phyloP scores from a whole-genome alignment of 2,113 vertebrate species.

The Caloenas nicobarica region DNA sequence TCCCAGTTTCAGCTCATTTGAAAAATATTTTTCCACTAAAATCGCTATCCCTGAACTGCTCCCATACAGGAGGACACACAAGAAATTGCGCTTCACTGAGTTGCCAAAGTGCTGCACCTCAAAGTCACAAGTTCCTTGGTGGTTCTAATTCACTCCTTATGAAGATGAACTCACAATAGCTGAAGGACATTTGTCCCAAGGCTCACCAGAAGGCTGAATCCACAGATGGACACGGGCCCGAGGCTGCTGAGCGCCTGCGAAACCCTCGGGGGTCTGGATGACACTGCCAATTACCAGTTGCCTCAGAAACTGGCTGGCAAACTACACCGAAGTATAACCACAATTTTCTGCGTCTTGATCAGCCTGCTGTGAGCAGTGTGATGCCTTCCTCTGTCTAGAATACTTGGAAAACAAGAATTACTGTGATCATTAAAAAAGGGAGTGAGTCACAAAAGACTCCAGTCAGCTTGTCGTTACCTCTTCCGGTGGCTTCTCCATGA shows the following conservation, averaged over 20 bases:
- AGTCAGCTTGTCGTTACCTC: background rate
- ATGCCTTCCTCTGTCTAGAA: background rate
- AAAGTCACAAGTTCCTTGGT: background rate
- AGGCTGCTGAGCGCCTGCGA: too few relatives aligned
- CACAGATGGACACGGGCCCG: background rate
- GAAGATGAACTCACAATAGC: background rate
- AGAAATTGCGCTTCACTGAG: accelerated
- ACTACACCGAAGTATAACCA: background rate
- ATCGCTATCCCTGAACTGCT: background rate
- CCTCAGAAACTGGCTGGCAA: background rate
- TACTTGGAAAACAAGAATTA: background rate
- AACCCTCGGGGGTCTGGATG: background rate
- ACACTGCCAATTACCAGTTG: background rate
- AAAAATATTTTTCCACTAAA: background rate
- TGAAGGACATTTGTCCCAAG: background rate
- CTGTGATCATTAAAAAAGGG: background rate
- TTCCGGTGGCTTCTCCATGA: background rate
- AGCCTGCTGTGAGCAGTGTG: background rate
- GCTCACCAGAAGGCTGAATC: background rate
- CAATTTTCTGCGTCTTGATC: background rate
- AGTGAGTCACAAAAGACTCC: background rate
- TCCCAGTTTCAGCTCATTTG: background rate
- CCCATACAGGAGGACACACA: background rate
- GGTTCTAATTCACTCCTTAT: background rate
- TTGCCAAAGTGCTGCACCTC: background rate